Conservation (phyloP, 2,888 invertebrate species). For the Philereme vetulata region DNA sequence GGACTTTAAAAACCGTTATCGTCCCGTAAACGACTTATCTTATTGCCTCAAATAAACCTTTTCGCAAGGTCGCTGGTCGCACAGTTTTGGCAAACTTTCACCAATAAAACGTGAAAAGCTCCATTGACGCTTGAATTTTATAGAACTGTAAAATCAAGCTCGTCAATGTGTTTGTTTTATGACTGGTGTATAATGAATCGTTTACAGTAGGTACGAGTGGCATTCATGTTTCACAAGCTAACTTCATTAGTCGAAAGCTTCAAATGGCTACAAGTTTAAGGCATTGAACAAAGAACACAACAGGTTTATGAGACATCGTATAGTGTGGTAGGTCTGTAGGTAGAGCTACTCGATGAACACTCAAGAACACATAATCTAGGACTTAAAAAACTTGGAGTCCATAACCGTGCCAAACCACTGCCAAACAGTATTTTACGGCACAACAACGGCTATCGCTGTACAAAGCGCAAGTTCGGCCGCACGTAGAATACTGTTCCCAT, state of each 20-base stretch:
- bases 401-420: no score
- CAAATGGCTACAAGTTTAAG: slow-evolving; percentile 35
- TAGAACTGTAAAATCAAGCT: slow-evolving; percentile 30
- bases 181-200: slow-evolving; percentile 28
- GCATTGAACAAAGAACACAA: slow-evolving; percentile 30
- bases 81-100: slow-evolving; percentile 34
- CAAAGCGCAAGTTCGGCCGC: no score
- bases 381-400: no score
- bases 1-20: slow-evolving; percentile 53
- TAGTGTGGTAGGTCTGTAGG: slow-evolving; percentile 13
- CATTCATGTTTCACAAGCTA: slow-evolving; percentile 30
- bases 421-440: no score
- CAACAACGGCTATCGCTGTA: no score
- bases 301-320: slow-evolving; percentile 31
- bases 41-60: slow-evolving; percentile 63
- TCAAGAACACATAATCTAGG: no score
- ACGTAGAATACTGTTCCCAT: no score
- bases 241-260: slow-evolving; percentile 31
- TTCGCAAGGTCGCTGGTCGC: slow-evolving; percentile 31
- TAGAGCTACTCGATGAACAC: neutral
- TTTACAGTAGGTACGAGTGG: slow-evolving; percentile 30
- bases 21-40: slow-evolving; percentile 57
- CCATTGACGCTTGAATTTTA: slow-evolving; percentile 24
- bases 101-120: slow-evolving; percentile 34
- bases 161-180: slow-evolving; percentile 37